These are phyloP conservation scores for Scophthalmus maximus DNA, from an alignment of 2,113 vertebrate genomes.

Conservation along the genomic window DNA sequence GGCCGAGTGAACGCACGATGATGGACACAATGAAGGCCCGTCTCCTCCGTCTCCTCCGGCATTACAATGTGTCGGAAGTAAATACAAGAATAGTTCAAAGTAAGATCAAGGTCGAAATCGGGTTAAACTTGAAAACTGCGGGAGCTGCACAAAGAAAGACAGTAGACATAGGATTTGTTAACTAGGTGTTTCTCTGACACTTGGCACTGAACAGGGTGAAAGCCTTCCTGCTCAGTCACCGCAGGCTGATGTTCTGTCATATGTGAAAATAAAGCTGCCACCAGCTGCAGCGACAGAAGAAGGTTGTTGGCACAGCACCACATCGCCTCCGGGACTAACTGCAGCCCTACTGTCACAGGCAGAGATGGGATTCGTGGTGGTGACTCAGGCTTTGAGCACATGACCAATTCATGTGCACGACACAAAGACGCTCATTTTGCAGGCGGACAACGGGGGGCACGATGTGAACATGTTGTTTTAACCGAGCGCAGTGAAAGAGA, in stretches of 20 bases:
- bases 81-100: too few relatives aligned
- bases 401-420: neutral
- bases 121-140: too few relatives aligned
- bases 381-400: neutral
- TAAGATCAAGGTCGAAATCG: too few relatives aligned
- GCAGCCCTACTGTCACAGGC: neutral
- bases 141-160: too few relatives aligned
- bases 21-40: too few relatives aligned
- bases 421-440: too few relatives aligned
- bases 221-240: neutral
- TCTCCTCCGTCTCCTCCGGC: too few relatives aligned
- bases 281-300: constrained; percentile 1
- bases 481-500: neutral
- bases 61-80: too few relatives aligned
- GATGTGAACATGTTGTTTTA: neutral
- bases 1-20: too few relatives aligned
- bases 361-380: neutral
- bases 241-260: neutral
- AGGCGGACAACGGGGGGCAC: neutral
- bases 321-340: neutral
- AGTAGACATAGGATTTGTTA: neutral
- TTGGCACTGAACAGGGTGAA: neutral
- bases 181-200: neutral
- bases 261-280: neutral
- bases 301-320: neutral